Evolutionary conservation across 2,888 invertebrate genomes (phyloP).

Genomic region (Microctonus aethiopoides): DNA sequence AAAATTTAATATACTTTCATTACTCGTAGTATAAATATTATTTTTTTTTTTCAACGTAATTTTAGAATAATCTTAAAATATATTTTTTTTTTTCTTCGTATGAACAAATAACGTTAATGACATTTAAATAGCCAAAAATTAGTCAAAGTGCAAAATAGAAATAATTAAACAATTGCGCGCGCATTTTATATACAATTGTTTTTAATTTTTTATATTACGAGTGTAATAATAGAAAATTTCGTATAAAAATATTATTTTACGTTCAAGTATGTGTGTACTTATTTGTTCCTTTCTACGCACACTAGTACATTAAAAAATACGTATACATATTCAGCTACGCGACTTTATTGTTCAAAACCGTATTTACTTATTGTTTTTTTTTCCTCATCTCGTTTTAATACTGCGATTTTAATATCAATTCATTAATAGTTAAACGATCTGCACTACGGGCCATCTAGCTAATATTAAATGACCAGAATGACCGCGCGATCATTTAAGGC

Average conservation of each 20-base stretch:
- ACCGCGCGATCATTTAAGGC: too few species aligned
- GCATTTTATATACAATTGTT: constrained; percentile 17
- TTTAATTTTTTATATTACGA: background rate
- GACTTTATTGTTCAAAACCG: constrained; percentile 53
- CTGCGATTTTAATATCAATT: constrained; percentile 63
- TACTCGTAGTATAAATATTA: constrained; percentile 10
- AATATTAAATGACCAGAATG: constrained; percentile 34
- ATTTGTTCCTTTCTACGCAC: background rate
- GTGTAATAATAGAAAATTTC: background rate
- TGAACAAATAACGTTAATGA: background rate
- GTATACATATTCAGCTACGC: constrained; percentile 23
- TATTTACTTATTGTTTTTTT: too few species aligned
- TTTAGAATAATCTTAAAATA: background rate
- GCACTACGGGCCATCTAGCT: constrained; percentile 58
- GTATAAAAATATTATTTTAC: constrained; percentile 45
- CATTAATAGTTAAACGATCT: constrained; percentile 47
- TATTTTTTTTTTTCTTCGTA: too few species aligned
- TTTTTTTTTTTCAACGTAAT: background rate
- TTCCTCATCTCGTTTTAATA: constrained; percentile 54
- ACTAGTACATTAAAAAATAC: too few species aligned
- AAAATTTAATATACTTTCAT: background rate
- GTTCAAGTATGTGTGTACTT: constrained; percentile 55
- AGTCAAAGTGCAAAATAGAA: background rate
- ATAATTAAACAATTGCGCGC: constrained; percentile 14
- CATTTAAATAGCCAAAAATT: too few species aligned